Evolutionary conservation across 2,113 vertebrate species (phyloP), one percentile per base, ranked within the genome.

Genomic region (Callipepla squamata): DNA sequence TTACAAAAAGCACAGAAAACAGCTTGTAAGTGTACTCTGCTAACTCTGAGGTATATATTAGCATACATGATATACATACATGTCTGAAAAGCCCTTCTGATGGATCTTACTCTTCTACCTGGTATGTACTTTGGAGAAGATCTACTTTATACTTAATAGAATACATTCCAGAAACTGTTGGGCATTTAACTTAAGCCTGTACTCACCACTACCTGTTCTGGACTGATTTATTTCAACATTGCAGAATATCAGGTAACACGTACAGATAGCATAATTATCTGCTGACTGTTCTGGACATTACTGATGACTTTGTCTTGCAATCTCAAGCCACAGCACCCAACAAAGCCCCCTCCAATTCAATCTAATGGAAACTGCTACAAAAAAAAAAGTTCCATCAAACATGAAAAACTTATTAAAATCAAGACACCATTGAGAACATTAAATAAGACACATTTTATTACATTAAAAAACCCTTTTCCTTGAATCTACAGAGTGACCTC

Each of bases 1-100:
- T 99, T 97, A 87, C 10, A 86, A 89, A 91, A 90, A 92, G 9
- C 22, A 92, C 10, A 94, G 51, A 90, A 89, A 80, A 75, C 7
- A 74, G 12, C 9, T 89, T 86, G 22, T 80, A 59, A 73, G 34
- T 84, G 21, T 57, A 9, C 30, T 72, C 16, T 42, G 40, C 26
- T 85, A 53, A 83, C 51, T 16, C 8, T 53, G 5, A 53, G 5
- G 8, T 53, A 13, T 85, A 51, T 22, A 11, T 40, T 40, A 40
- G 13, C 6, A 42, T 63, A 42, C 3, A 30, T 38, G 34, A 65
- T 5, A 1, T 17, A 47, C 17, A 90, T 47, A 34, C 25, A 66
- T 0, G 2, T 22, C 34, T 67, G 7, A 67, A 50, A 34, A 53
- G 18, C 6, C 7, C 15, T 38, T 80, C 22, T 45, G 47, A n/a